Evolutionary conservation across 2,797 vertebrate genomes (phyloP).

Genomic region (Arnoldichthys spilopterus): DNA sequence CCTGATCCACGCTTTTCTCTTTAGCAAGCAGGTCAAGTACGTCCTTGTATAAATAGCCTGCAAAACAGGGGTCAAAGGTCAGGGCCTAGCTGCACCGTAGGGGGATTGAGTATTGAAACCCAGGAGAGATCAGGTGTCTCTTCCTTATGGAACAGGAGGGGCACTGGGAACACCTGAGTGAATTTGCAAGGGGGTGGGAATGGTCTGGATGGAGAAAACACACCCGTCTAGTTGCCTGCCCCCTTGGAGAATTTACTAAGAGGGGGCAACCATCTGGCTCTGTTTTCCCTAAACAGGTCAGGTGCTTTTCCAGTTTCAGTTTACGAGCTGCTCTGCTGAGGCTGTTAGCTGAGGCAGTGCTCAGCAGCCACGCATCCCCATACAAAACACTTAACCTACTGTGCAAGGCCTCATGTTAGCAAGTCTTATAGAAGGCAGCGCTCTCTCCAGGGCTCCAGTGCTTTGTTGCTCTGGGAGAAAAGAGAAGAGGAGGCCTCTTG

Average conservation of each 20-base stretch:
- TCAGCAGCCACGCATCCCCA: conserved; percentile 26
- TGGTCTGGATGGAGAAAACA: conserved; percentile 53
- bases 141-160: conserved; percentile 42
- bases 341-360: conserved; percentile 37
- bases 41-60: conserved; percentile 68
- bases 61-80: conserved; percentile 63
- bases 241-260: conserved; percentile 44
- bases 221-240: conserved; percentile 30
- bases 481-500: conserved; percentile 17
- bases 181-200: conserved; percentile 42
- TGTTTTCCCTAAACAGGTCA: conserved; percentile 48
- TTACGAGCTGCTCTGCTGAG: conserved; percentile 43
- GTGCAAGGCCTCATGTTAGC: neutral
- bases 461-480: neutral
- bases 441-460: conserved; percentile 4
- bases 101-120: conserved; percentile 46
- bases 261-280: conserved; percentile 40
- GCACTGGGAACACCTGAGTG: conserved; percentile 51
- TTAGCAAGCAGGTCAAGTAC: conserved; percentile 62
- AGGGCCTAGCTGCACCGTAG: conserved; percentile 43
- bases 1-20: conserved; percentile 33
- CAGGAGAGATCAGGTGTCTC: conserved; percentile 51
- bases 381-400: conserved; percentile 34
- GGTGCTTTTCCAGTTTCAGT: conserved; percentile 53
- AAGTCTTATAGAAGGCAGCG: conserved; percentile 18